Conservation (phyloP, 2,113 vertebrate genomes). For the Struthio camelus region DNA sequence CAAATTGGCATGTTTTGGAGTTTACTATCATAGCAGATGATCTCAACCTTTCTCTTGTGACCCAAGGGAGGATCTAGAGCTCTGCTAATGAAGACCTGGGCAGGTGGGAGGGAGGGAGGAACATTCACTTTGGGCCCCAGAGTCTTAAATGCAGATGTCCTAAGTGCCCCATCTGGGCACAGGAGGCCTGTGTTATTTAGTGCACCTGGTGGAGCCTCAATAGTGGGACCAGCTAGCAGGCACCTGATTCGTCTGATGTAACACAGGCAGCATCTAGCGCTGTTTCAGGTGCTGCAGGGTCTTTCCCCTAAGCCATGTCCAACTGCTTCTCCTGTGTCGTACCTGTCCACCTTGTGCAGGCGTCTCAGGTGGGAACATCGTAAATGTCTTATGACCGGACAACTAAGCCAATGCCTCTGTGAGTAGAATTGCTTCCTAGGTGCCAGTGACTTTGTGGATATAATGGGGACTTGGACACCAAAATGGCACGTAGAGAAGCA, state of each 20-base stretch:
- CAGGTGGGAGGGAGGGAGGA: neutral
- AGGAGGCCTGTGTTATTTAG: neutral
- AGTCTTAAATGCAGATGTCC: neutral
- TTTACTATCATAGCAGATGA: neutral
- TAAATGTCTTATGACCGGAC: neutral
- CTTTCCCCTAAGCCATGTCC: neutral
- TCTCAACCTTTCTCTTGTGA: neutral
- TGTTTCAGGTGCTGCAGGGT: neutral
- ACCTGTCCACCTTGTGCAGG: neutral
- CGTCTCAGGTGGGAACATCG: neutral
- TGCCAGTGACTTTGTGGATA: neutral
- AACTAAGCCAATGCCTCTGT: neutral
- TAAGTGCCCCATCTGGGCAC: neutral
- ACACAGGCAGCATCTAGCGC: neutral
- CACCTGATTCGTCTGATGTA: neutral
- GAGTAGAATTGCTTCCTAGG: neutral
- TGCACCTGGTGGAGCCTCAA: neutral
- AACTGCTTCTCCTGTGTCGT: neutral
- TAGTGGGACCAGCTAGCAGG: neutral
- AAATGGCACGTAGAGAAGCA: neutral
- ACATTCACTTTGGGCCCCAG: neutral
- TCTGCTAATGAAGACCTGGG: neutral
- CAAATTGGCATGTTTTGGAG: neutral
- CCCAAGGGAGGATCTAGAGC: neutral
- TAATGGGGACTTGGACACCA: neutral